Conservation (phyloP, 1,140 invertebrate genomes). For the Scaptomyza pallida region DNA sequence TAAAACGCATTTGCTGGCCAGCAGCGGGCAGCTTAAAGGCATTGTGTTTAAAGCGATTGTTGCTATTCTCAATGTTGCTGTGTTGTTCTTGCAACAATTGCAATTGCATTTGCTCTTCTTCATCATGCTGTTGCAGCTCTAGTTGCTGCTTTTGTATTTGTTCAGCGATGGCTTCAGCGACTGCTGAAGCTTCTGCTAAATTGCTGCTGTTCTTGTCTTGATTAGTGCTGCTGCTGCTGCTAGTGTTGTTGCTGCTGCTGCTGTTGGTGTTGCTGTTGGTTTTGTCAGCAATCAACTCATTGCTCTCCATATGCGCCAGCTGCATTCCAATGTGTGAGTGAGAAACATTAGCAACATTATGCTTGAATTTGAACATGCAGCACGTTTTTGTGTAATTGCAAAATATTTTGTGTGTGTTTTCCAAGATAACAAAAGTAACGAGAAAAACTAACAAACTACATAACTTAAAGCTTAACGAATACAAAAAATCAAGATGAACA, state of each 20-base stretch:
- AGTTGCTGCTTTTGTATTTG: conserved; percentile 14
- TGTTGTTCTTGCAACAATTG: conserved; percentile 17
- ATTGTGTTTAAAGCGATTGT: conserved; percentile 57
- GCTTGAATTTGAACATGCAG: conserved; percentile 33
- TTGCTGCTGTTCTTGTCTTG: conserved; percentile 28
- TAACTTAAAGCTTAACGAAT: conserved; percentile 22
- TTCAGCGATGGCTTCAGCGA: conserved; percentile 10
- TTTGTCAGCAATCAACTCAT: conserved; percentile 24
- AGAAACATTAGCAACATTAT: conserved; percentile 58
- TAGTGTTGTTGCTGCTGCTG: conserved; percentile 10
- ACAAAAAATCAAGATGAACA: not conserved
- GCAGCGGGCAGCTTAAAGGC: conserved; percentile 47
- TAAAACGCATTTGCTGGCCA: conserved; percentile 34
- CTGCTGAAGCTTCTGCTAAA: conserved; percentile 5
- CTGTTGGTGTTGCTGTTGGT: conserved; percentile 10
- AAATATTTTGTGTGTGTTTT: not conserved
- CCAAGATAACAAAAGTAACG: conserved; percentile 14
- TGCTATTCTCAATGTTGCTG: conserved; percentile 36
- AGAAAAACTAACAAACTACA: conserved; percentile 13
- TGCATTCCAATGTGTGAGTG: conserved; percentile 68
- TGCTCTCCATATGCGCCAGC: conserved; percentile 48
- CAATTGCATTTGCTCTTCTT: conserved; percentile 23
- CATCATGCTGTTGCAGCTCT: conserved; percentile 1
- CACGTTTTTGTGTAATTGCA: conserved; percentile 16
- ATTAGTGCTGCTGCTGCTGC: conserved; percentile 14